phyloP scores from a whole-genome alignment of 1,140 invertebrate genomes.

The Rhynchophorus ferrugineus region DNA sequence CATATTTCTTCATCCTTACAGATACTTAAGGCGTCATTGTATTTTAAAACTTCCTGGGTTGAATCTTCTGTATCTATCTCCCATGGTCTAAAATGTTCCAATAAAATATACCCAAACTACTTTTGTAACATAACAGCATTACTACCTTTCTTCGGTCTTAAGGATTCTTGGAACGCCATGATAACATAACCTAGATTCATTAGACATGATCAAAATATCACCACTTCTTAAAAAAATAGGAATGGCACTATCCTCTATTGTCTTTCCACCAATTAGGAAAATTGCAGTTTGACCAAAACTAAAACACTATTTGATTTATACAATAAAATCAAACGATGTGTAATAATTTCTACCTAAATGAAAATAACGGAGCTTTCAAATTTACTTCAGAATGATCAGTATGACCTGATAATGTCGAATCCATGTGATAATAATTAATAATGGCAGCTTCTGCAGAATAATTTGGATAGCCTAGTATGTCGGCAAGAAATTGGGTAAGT shows the following conservation, averaged over 20 bases:
- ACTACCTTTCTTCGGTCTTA: conserved; percentile 40
- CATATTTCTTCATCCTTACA: conserved; percentile 43
- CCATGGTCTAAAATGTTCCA: conserved; percentile 1
- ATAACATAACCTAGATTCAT: conserved; percentile 65
- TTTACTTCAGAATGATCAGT: conserved; percentile 87
- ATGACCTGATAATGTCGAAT: conserved; percentile 83
- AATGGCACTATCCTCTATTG: conserved; percentile 54
- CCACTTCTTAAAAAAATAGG: conserved; percentile 69
- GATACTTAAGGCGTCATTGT: conserved; percentile 29
- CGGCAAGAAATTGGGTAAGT: conserved; percentile 57
- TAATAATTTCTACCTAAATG: conserved; percentile 67
- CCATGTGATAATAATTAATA: conserved; percentile 88
- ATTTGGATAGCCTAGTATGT: conserved; percentile 51
- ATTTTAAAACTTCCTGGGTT: conserved; percentile 21
- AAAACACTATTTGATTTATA: conserved; percentile 14
- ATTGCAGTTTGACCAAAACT: conserved; percentile 84
- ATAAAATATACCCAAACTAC: conserved; percentile 18
- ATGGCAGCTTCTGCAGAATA: conserved; percentile 85
- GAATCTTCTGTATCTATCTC: neutral
- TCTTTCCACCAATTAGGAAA: conserved; percentile 72
- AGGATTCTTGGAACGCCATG: conserved; percentile 79
- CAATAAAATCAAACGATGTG: too few species aligned
- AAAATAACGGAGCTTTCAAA: conserved; percentile 76
- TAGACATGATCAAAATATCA: conserved; percentile 77
- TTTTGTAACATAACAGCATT: conserved; percentile 34